Conservation (phyloP, 2,888 invertebrate genomes). For the Eupelmus urozonus region DNA sequence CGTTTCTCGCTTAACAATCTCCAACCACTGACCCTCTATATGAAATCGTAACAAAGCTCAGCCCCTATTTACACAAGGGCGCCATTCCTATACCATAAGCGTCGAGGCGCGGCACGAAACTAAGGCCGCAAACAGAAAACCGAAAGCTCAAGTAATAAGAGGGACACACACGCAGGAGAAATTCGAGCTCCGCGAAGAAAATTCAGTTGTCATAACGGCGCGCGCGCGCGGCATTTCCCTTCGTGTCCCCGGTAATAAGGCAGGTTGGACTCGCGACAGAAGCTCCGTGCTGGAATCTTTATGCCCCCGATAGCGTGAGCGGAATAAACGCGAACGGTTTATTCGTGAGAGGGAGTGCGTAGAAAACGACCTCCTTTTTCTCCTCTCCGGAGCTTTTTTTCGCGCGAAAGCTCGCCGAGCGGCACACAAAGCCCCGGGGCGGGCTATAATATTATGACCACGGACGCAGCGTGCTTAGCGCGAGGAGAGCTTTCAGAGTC, state of each 20-base stretch:
- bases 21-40: too few relatives aligned
- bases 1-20: neutral
- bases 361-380: constrained; percentile 21
- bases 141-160: too few relatives aligned
- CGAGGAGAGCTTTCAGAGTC: too few relatives aligned
- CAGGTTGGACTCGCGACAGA: constrained; percentile 8
- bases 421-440: neutral
- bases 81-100: constrained; percentile 27
- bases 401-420: neutral
- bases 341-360: constrained; percentile 38
- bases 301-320: constrained; percentile 54
- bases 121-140: neutral
- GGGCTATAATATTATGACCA: constrained; percentile 26
- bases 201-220: constrained; percentile 54
- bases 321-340: constrained; percentile 56
- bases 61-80: constrained; percentile 11
- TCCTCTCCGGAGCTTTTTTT: constrained; percentile 1
- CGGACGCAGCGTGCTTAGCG: too few relatives aligned
- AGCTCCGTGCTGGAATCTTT: constrained; percentile 44
- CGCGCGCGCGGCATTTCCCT: constrained; percentile 30
- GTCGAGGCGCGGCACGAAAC: neutral
- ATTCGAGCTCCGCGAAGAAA: constrained; percentile 6
- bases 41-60: neutral
- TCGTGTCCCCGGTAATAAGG: constrained; percentile 33
- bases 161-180: neutral